Base-by-base conservation (phyloP, 2,113 vertebrate species). In the Ciconia boyciana region DNA sequence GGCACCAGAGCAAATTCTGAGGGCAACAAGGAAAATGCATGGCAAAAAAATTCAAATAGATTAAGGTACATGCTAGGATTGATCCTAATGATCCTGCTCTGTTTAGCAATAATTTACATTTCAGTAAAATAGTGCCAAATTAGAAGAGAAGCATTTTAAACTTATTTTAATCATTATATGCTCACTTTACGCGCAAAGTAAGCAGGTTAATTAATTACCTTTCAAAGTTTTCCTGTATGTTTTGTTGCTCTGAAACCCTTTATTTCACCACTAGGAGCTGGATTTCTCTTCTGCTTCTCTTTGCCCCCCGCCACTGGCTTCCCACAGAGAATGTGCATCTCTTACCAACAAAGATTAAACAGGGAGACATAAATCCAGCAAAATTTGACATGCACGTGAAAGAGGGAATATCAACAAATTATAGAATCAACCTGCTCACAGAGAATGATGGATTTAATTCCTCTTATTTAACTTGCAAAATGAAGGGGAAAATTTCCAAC, bases 401-500 rank as follows among this genome's bases (percentile, higher is more conserved):
- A 96, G 43, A 57, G 28, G 49, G 57, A 90, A 96, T 65, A 79
- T 44, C 84, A 90, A 77, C 75, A 91, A 91, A 90, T 95, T 76
- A 91, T 3, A 83, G 54, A 93, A 94, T 68, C 78, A 85, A 62
- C 55, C 62, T 70, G 21, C 75, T 87, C 57, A 74, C 26, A 69
- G 65, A 80, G 44, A 84, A 78, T 44, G 77, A 91, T 8, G 24
- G 54, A 64, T 83, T 19, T 87, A 87, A 89, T 76, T 91, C 52
- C 20, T 62, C 75, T 75, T 75, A 68, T 55, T 96, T 72, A 79
- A 82, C 24, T 55, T 54, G 55, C 44, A 88, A 96, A 96, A 90
- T 46, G 54, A 91, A 91, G 36, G 58, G 81, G 28, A 91, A 95
- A 90, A 95, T 83, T 69, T 94, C 80, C 87, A 94, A 88, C 82